Percentiles rank a stretch among this genome's conserved stretches.
Conservation (phyloP, 2,113 vertebrate species). For the Phrynocephalus versicolor region DNA sequence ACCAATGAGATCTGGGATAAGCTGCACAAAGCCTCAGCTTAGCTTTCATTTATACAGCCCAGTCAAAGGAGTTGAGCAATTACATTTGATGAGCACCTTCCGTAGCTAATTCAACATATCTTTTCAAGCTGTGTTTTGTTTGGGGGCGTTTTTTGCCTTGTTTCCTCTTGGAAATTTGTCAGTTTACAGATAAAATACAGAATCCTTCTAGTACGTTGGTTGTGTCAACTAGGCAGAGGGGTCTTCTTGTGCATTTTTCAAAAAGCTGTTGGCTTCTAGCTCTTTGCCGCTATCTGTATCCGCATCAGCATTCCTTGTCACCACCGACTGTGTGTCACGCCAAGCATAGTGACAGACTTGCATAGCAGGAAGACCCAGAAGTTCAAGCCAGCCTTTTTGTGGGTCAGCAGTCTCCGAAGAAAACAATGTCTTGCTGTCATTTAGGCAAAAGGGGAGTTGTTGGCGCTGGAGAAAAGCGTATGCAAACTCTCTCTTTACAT, state of each 20-base stretch:
- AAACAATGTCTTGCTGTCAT: conserved; percentile 27
- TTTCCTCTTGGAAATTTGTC: no score
- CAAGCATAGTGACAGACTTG: conserved; percentile 12
- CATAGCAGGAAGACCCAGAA: conserved; percentile 4
- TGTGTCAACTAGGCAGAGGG: background rate
- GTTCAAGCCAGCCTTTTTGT: conserved; percentile 18
- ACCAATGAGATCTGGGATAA: no score
- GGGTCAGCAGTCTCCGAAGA: conserved; percentile 23
- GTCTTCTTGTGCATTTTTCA: background rate
- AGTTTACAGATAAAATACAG: background rate
- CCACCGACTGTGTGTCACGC: conserved; percentile 1
- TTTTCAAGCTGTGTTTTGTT: background rate
- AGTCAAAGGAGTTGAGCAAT: background rate
- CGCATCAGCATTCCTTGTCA: background rate
- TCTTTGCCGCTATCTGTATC: conserved; percentile 8
- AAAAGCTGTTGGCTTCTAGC: background rate
- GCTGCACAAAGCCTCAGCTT: background rate
- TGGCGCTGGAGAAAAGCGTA: background rate
- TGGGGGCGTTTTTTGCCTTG: no score
- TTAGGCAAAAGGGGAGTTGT: conserved; percentile 14
- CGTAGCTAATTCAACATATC: background rate
- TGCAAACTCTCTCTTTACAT: background rate
- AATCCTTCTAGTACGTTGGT: background rate
- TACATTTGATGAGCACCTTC: background rate
- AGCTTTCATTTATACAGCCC: background rate